A percentile compares a stretch with the other conserved stretches of the same genome.
These are phyloP conservation scores for Chelon auratus DNA, from an alignment of 2,797 vertebrate species.

Conservation along the genomic window DNA sequence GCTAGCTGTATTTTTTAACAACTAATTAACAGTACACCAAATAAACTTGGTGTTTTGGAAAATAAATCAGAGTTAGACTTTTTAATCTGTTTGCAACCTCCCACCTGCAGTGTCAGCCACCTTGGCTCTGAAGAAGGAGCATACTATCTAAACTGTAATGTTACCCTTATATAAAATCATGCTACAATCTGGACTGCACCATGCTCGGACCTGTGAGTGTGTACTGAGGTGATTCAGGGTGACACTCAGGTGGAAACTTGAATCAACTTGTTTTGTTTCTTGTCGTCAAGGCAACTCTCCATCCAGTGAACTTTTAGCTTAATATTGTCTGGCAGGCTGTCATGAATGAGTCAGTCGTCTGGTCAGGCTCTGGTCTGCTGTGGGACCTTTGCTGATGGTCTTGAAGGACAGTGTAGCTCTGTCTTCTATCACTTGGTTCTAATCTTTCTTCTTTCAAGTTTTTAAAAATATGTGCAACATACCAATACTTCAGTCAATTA, in stretches of 20 bases:
- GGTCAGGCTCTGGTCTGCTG: conserved; percentile 17
- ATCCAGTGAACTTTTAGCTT: conserved; percentile 31
- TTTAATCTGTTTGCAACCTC: conserved; percentile 2
- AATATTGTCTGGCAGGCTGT: conserved; percentile 27
- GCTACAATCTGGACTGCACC: not conserved
- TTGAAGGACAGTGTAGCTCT: conserved; percentile 7
- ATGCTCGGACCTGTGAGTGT: conserved; percentile 24
- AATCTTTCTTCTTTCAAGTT: too few relatives aligned
- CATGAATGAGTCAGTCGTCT: conserved; percentile 47
- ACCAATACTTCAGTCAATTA: not conserved
- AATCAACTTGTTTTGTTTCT: conserved; percentile 74
- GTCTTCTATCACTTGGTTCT: conserved; percentile 13
- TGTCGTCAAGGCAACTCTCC: conserved; percentile 81
- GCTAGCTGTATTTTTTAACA: too few relatives aligned
- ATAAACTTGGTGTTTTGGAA: not conserved
- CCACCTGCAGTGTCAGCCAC: conserved; percentile 2
- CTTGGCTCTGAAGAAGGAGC: conserved; percentile 10
- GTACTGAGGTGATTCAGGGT: conserved; percentile 40
- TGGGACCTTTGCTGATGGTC: conserved; percentile 19
- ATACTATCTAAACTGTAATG: not conserved
- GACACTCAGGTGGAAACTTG: conserved; percentile 53
- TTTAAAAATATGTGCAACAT: too few relatives aligned
- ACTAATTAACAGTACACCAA: not conserved
- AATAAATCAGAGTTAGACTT: too few relatives aligned
- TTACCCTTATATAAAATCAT: conserved; percentile 18